Conservation (phyloP, 2,888 invertebrate species). For the Cantharis flavilabris region DNA sequence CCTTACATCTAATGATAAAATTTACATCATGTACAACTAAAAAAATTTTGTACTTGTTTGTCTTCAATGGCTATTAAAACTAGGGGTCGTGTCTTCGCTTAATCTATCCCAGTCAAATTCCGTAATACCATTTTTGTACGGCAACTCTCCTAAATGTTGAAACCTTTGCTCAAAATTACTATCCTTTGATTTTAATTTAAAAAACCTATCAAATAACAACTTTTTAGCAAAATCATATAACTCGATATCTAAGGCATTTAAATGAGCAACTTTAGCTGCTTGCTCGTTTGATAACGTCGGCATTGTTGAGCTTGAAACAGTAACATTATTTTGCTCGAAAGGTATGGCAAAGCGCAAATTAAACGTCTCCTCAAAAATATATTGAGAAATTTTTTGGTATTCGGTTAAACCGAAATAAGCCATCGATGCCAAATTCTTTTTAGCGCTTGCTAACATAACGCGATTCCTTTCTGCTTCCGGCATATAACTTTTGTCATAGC, state of each 20-base stretch:
- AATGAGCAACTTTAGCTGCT: conserved; percentile 72
- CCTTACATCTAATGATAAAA: conserved; percentile 4
- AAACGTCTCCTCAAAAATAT: conserved; percentile 93
- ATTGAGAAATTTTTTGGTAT: conserved; percentile 88
- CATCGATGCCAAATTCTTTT: conserved; percentile 92
- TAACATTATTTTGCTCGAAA: conserved; percentile 91
- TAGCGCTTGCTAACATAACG: conserved; percentile 92
- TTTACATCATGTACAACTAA: conserved; percentile 1
- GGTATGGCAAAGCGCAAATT: conserved; percentile 87
- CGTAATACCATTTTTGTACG: conserved; percentile 73
- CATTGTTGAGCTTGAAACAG: conserved; percentile 82
- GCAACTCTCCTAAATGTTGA: conserved; percentile 81
- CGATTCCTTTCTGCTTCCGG: conserved; percentile 75
- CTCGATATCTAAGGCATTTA: conserved; percentile 90
- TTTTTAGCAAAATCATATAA: conserved; percentile 92
- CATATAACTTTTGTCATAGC: conserved; percentile 87
- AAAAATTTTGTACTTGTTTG: not conserved
- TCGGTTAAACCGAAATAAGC: conserved; percentile 98
- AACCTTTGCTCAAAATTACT: conserved; percentile 81
- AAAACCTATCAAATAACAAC: conserved; percentile 84
- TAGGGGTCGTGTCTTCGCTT: conserved; percentile 65
- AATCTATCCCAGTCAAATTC: conserved; percentile 91
- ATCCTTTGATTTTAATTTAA: conserved; percentile 78
- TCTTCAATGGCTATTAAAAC: conserved; percentile 10
- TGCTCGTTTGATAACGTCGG: conserved; percentile 77